These are phyloP conservation scores for Corythucha ciliata DNA, from an alignment of 2,888 invertebrate genomes.

Conservation along the genomic window DNA sequence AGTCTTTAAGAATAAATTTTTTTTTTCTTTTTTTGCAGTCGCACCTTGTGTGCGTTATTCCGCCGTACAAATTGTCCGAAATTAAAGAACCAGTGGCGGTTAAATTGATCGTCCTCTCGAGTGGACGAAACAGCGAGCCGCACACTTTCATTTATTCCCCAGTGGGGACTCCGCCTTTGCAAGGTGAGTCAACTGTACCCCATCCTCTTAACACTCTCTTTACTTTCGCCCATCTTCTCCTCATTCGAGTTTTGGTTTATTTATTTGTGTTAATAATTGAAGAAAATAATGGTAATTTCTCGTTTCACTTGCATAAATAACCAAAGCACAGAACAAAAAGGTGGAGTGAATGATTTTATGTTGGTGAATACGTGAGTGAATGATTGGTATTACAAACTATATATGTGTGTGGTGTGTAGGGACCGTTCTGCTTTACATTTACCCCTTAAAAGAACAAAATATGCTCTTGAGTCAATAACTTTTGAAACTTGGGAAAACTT, in stretches of 20 bases:
- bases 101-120: constrained; percentile 69
- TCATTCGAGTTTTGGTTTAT: background rate
- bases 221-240: constrained; percentile 11
- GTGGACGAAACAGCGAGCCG: constrained; percentile 76
- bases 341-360: no score
- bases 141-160: constrained; percentile 67
- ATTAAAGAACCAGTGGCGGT: constrained; percentile 61
- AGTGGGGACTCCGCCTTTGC: constrained; percentile 22
- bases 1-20: background rate
- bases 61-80: constrained; percentile 61
- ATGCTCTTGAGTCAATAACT: no score
- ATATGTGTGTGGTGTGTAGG: no score
- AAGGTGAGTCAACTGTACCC: constrained; percentile 24
- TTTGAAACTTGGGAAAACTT: no score
- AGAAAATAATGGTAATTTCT: no score
- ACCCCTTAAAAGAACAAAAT: no score
- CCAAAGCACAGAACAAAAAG: no score
- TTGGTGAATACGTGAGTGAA: no score
- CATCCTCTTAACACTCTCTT: background rate
- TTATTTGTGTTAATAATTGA: no score
- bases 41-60: constrained; percentile 78
- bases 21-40: constrained; percentile 49
- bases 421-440: no score
- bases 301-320: no score
- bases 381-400: no score